Percentiles rank a stretch among this genome's conserved stretches.
Evolutionary conservation across 1,140 invertebrate species (phyloP).

Genomic region (Leptinotarsa undecemlineata): DNA sequence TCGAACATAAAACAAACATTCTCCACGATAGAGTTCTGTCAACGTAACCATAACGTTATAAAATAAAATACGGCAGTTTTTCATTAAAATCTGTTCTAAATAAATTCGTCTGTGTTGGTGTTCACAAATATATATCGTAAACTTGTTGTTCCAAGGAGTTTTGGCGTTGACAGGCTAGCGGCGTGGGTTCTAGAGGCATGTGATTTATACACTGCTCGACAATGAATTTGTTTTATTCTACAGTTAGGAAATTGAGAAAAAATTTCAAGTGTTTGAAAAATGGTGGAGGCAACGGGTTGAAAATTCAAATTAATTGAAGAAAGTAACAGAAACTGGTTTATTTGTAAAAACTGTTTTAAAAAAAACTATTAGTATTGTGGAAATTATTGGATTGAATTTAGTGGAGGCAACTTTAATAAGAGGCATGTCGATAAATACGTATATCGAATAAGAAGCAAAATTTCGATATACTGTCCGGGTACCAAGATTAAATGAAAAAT

Average conservation of each 20-base stretch:
- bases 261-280: too few species aligned
- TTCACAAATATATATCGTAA: constrained; percentile 25
- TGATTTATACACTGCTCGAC: background rate
- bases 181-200: constrained; percentile 1
- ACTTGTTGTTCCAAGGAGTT: constrained; percentile 19
- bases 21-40: constrained; percentile 5
- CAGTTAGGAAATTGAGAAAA: background rate
- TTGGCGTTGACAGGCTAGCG: constrained; percentile 15
- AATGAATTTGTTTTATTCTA: background rate
- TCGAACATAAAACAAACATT: background rate
- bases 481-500: too few species aligned
- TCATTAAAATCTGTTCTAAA: constrained; percentile 18
- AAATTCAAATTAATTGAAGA: too few species aligned
- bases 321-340: too few species aligned
- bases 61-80: constrained; percentile 19
- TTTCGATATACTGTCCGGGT: too few species aligned
- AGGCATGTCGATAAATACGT: too few species aligned
- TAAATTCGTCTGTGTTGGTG: constrained; percentile 20
- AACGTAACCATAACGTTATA: constrained; percentile 12
- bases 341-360: too few species aligned
- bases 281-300: too few species aligned
- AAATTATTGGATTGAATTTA: too few species aligned
- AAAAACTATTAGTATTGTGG: too few species aligned
- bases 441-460: too few species aligned
- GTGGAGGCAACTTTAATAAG: too few species aligned